Evolutionary conservation across 1,140 invertebrate species (phyloP).

Genomic region (Cylas formicarius): DNA sequence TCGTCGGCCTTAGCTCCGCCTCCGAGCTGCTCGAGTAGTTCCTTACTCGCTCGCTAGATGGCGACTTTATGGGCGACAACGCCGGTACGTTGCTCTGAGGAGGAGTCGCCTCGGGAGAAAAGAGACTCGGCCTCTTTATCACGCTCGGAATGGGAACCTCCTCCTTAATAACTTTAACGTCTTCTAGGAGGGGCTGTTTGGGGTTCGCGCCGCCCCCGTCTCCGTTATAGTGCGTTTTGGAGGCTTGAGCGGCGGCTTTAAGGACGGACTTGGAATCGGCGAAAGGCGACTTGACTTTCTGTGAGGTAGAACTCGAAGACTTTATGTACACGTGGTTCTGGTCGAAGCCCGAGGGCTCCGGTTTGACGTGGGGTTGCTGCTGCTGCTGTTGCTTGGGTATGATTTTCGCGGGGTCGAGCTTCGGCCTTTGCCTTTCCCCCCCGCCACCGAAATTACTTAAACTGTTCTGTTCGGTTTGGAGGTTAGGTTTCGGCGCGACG

Average conservation of each 20-base stretch:
- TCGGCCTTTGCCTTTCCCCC: slow-evolving; percentile 18
- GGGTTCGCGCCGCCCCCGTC: slow-evolving; percentile 23
- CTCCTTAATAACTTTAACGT: slow-evolving; percentile 28
- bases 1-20: slow-evolving; percentile 39
- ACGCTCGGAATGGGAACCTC: slow-evolving; percentile 28
- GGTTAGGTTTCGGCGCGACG: slow-evolving; percentile 27
- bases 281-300: slow-evolving; percentile 37
- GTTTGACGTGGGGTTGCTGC: slow-evolving; percentile 24
- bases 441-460: slow-evolving; percentile 18
- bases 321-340: slow-evolving; percentile 27
- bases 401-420: slow-evolving; percentile 25
- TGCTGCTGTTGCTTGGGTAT: slow-evolving; percentile 29
- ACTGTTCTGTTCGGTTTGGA: slow-evolving; percentile 28
- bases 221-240: slow-evolving; percentile 31
- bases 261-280: slow-evolving; percentile 38
- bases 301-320: slow-evolving; percentile 36
- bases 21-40: slow-evolving; percentile 38
- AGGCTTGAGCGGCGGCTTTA: slow-evolving; percentile 24
- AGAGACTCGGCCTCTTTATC: slow-evolving; percentile 40
- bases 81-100: slow-evolving; percentile 22
- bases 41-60: slow-evolving; percentile 22
- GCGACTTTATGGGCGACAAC: slow-evolving; percentile 35
- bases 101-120: slow-evolving; percentile 48
- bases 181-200: slow-evolving; percentile 11
- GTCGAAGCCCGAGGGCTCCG: slow-evolving; percentile 26